Base-by-base conservation (phyloP, 2,113 vertebrate genomes). In the Dunckerocampus dactyliophorus region DNA sequence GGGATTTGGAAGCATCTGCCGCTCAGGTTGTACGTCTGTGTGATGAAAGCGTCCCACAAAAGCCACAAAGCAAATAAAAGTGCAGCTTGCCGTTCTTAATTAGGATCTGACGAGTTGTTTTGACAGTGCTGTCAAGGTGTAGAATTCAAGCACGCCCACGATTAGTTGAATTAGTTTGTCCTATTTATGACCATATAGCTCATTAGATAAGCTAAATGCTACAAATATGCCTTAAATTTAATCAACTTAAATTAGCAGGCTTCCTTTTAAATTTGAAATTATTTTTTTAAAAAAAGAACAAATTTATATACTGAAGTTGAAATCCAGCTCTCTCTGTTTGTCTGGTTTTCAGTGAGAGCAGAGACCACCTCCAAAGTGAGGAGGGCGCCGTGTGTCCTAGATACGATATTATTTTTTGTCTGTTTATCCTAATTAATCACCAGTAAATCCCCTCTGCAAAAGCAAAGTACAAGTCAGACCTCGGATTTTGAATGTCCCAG, bases 21-120 rank as follows among this genome's bases (percentile, higher is more conserved):
- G 70, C 59, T 76, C 54, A 57, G 79, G 85, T 89, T 87, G 65
- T 71, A 77, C 31, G 74, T 93, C 89, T 68, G 76, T 73, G 76
- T 89, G 95, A 88, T 95, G 94, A 97, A 93, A 96, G 88, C 87
- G 60, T 66, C 51, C 77, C 70, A 92, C 89, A 92, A 92, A 93
- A 82, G 86, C 67, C 63, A 56, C 69, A 84, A 65, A 74, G 80
- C 79, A 89, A 89, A 90, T 74, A 89, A 45, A 59, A 53, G 77
- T 24, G 54, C 65, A 8, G 46, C 67, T 76, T 75, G 75, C 67
- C 76, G 79, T 83, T 55, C n/a, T 64, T 89, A 87, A 90, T 91
- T 88, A 81, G 60, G 22, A 74, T 76, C 76, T 83, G 90, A 77
- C 84, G 88, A 90, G 72, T 76, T 77, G 77, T 85, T 77, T 84